Evolutionary conservation across 2,797 vertebrate species (phyloP).

Genomic region (Pachyuromys duprasi): DNA sequence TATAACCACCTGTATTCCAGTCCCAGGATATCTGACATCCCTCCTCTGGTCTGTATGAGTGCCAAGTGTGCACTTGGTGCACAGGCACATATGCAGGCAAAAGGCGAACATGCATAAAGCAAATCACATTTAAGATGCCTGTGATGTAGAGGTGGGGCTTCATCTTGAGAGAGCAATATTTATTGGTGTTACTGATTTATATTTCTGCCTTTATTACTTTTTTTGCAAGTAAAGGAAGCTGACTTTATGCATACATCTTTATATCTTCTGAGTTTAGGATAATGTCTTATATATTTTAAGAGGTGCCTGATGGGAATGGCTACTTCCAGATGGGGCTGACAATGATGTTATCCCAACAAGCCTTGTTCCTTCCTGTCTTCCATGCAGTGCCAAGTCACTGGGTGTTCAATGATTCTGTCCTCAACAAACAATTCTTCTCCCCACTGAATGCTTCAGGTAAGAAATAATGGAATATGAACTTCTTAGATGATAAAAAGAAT

Average conservation of each 20-base stretch:
- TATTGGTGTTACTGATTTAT: background rate
- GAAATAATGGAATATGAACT: conserved; percentile 1
- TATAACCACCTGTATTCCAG: background rate
- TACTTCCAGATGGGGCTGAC: conserved; percentile 6
- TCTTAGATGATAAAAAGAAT: background rate
- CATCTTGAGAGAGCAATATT: background rate
- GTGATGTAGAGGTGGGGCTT: background rate
- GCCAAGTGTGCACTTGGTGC: background rate
- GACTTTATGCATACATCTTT: background rate
- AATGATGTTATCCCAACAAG: conserved; percentile 25
- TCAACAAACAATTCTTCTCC: background rate
- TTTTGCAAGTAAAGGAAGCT: background rate
- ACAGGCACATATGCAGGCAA: background rate
- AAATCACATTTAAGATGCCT: background rate
- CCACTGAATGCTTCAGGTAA: background rate
- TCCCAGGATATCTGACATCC: too few species aligned
- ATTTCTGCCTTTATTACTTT: background rate
- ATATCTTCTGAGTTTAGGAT: background rate
- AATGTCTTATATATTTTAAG: conserved; percentile 38
- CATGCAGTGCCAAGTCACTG: conserved; percentile 1
- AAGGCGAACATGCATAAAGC: background rate
- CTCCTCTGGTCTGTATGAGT: background rate
- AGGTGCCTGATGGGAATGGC: background rate
- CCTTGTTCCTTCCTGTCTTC: conserved; percentile 1
- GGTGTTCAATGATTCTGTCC: background rate